phyloP scores from a whole-genome alignment of 2,888 invertebrate genomes.

The Tachina lurida region DNA sequence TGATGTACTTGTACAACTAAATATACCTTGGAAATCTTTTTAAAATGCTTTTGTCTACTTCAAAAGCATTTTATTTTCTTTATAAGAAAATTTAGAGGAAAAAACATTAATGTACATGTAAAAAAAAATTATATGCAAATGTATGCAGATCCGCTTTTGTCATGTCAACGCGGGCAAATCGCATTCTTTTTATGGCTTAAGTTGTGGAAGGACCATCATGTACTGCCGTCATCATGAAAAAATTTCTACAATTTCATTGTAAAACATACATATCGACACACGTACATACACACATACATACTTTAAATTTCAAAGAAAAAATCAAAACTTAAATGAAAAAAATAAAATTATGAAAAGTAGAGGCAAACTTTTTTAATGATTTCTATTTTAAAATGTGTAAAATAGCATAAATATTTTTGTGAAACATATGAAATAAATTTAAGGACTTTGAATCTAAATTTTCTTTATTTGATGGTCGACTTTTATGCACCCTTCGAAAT shows the following conservation, averaged over 20 bases:
- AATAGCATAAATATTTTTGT: conserved; percentile 16
- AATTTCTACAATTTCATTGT: conserved; percentile 61
- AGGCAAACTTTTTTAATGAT: conserved; percentile 15
- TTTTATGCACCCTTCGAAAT: neutral
- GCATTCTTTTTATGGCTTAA: conserved; percentile 54
- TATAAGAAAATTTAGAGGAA: conserved; percentile 65
- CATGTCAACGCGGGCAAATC: conserved; percentile 77
- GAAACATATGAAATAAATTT: conserved; percentile 79
- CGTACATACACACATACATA: too few relatives aligned
- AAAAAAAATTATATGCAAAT: conserved; percentile 79
- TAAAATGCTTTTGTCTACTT: conserved; percentile 6
- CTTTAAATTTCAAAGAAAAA: neutral
- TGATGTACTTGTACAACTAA: conserved; percentile 54
- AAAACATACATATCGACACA: neutral
- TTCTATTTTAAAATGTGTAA: neutral
- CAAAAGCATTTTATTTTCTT: conserved; percentile 45
- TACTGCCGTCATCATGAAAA: conserved; percentile 58
- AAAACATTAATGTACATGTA: conserved; percentile 33
- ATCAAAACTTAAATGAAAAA: neutral
- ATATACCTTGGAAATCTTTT: conserved; percentile 49
- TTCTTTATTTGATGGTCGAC: conserved; percentile 38
- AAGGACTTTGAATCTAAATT: conserved; percentile 66
- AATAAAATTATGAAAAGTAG: neutral
- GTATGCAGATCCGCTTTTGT: conserved; percentile 82
- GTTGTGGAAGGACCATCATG: conserved; percentile 59